phyloP scores from a whole-genome alignment of 2,113 vertebrate genomes.

The Silurus glanis region DNA sequence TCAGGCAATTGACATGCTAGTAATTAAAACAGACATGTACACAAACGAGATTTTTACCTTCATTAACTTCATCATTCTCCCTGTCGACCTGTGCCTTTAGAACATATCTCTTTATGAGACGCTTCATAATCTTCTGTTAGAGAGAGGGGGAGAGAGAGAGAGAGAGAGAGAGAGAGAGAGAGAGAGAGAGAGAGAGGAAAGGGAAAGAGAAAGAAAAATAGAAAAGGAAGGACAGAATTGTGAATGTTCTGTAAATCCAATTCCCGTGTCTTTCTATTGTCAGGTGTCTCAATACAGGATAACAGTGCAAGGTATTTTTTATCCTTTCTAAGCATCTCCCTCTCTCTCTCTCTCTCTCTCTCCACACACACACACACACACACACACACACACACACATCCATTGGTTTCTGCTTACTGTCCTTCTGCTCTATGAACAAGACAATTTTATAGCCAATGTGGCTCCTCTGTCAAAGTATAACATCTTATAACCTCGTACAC shows the following conservation, averaged over 20 bases:
- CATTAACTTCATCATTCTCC: conserved; percentile 96
- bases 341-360: too few species aligned
- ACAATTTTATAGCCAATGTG: neutral
- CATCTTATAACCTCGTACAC: neutral
- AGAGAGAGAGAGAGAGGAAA: neutral
- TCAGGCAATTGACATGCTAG: neutral
- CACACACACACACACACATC: conserved; percentile 15
- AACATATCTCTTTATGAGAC: conserved; percentile 94
- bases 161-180: neutral
- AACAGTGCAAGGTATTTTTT: conserved; percentile 12
- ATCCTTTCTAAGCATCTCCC: neutral
- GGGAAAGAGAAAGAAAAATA: neutral
- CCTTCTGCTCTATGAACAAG: neutral
- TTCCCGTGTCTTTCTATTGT: neutral
- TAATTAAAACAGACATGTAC: conserved; percentile 16
- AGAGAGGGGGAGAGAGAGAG: conserved; percentile 29
- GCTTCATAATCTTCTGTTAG: conserved; percentile 95
- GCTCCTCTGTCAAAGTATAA: neutral
- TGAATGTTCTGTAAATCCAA: conserved; percentile 4
- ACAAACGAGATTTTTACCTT: conserved; percentile 77
- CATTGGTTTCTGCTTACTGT: neutral
- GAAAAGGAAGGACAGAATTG: neutral
- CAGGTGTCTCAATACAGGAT: conserved; percentile 14
- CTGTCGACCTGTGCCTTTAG: conserved; percentile 95
- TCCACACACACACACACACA: neutral